Evolutionary conservation across 2,113 vertebrate genomes (phyloP).

Genomic region (Calyptomena viridis): DNA sequence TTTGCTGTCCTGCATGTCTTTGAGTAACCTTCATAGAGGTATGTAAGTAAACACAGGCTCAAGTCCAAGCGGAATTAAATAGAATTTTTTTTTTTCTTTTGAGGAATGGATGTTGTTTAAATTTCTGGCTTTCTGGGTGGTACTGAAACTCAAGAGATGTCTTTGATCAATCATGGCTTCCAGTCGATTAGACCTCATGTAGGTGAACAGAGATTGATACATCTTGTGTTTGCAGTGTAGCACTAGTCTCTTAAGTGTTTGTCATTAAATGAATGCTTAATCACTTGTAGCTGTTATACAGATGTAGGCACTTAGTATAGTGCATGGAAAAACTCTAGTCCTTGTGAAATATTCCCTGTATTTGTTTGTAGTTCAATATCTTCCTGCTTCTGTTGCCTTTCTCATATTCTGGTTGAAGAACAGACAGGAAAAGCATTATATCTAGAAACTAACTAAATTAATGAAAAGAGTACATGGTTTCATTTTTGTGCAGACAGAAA

Average conservation of each 20-base stretch:
- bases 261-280: neutral
- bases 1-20: neutral
- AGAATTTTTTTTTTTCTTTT: neutral
- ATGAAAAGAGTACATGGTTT: neutral
- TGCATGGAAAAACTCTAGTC: neutral
- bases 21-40: neutral
- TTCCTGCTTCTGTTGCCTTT: neutral
- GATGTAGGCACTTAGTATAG: neutral
- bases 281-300: neutral
- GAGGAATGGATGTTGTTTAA: neutral
- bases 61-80: neutral
- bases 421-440: neutral
- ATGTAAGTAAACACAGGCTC: neutral
- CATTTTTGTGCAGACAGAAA: neutral
- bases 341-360: neutral
- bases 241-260: neutral
- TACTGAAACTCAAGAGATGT: neutral
- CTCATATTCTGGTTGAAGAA: neutral
- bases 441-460: neutral
- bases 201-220: constrained; percentile 26
- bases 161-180: constrained; percentile 18
- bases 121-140: neutral
- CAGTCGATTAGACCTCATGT: neutral
- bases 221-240: constrained; percentile 25
- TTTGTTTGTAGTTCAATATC: neutral